phyloP scores from a whole-genome alignment of 53 echinoderm and acorn worm species.

The Luidia sarsii region DNA sequence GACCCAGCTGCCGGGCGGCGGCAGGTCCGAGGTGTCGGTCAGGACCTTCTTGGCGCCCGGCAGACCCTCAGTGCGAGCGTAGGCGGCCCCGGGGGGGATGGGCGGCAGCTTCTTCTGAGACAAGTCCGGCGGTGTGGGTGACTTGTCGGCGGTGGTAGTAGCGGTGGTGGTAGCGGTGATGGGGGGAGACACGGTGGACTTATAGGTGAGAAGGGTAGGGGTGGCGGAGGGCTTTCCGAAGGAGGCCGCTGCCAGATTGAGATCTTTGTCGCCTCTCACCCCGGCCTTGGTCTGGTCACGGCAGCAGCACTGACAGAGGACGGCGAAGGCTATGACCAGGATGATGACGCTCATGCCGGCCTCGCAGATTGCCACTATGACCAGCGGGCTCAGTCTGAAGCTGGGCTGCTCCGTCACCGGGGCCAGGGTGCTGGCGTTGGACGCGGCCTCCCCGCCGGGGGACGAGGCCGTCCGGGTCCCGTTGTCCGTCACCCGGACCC shows the following conservation, averaged over 20 bases:
- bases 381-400: slow-evolving; percentile 15
- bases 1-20: slow-evolving; percentile 37
- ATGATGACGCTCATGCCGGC: slow-evolving; percentile 43
- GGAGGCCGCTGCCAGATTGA: slow-evolving; percentile 29
- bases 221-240: slow-evolving; percentile 41
- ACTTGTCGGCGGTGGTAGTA: slow-evolving; percentile 30
- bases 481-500: neutral
- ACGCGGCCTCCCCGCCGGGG: neutral
- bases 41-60: slow-evolving; percentile 13
- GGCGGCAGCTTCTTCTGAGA: slow-evolving; percentile 18
- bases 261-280: slow-evolving; percentile 44
- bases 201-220: slow-evolving; percentile 42
- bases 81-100: slow-evolving; percentile 2
- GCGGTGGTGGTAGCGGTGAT: slow-evolving; percentile 1
- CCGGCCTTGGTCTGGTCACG: slow-evolving; percentile 27
- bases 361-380: slow-evolving; percentile 44
- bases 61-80: slow-evolving; percentile 11
- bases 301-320: slow-evolving; percentile 50
- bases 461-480: slow-evolving; percentile 1
- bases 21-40: slow-evolving; percentile 7
- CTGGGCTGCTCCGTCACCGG: slow-evolving; percentile 9
- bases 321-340: slow-evolving; percentile 38
- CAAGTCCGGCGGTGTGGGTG: neutral
- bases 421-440: neutral
- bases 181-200: neutral